A percentile compares a stretch with the other conserved stretches of the same genome.
phyloP scores from a whole-genome alignment of 2,797 vertebrate genomes.

The Lerista edwardsae region DNA sequence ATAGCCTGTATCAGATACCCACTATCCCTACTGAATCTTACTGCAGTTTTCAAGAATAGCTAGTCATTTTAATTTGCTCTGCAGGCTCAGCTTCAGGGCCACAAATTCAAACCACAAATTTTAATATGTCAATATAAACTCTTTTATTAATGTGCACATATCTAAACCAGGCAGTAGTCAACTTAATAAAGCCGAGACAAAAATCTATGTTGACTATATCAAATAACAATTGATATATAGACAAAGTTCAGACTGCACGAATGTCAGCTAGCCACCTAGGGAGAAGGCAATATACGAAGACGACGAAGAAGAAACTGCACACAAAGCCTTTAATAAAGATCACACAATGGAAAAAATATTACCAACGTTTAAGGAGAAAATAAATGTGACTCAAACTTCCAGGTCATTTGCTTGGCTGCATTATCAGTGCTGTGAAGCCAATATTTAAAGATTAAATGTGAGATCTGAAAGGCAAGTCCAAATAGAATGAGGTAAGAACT shows the following conservation, averaged over 20 bases:
- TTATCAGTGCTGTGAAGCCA: neutral
- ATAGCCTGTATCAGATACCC: conserved; percentile 6
- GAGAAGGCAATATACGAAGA: conserved; percentile 17
- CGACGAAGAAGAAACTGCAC: neutral
- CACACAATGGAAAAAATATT: conserved; percentile 19
- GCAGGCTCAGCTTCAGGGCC: conserved; percentile 12
- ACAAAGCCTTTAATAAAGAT: conserved; percentile 16
- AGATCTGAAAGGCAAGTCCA: conserved; percentile 5
- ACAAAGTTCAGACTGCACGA: neutral
- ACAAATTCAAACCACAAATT: conserved; percentile 31
- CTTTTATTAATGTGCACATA: neutral
- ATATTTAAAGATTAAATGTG: conserved; percentile 41
- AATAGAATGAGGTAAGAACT: neutral
- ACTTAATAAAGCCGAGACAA: conserved; percentile 37
- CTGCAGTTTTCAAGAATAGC: neutral
- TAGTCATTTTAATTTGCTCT: neutral
- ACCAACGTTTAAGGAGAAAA: conserved; percentile 26
- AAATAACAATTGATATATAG: conserved; percentile 30
- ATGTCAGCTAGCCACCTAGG: neutral
- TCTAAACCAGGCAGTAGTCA: conserved; percentile 11
- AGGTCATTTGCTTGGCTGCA: conserved; percentile 28
- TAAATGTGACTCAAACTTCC: conserved; percentile 10
- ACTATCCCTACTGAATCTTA: neutral
- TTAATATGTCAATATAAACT: conserved; percentile 32
- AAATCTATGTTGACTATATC: conserved; percentile 23